phyloP scores from a whole-genome alignment of 1,140 invertebrate genomes.

The Saccostrea cuccullata region DNA sequence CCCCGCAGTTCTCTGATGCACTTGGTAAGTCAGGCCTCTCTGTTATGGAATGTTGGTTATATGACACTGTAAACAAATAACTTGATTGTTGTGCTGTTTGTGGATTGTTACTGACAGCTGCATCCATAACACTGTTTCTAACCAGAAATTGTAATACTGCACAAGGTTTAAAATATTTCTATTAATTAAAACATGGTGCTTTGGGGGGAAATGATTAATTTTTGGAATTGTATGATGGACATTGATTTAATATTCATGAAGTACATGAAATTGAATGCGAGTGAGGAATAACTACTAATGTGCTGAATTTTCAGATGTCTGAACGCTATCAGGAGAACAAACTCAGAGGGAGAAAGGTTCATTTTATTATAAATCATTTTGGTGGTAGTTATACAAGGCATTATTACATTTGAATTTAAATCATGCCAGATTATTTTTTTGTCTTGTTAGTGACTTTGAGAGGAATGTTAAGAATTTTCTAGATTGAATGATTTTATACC shows the following conservation, averaged over 20 bases:
- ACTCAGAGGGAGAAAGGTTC: constrained; percentile 34
- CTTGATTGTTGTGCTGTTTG: neutral
- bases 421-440: neutral
- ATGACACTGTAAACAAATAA: neutral
- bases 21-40: constrained; percentile 84
- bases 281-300: constrained; percentile 9
- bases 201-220: neutral
- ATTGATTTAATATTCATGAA: neutral
- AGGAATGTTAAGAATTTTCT: neutral
- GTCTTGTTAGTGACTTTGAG: neutral
- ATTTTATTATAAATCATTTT: neutral
- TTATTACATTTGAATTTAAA: neutral
- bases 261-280: neutral
- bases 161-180: no score
- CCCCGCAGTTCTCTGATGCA: constrained; percentile 98
- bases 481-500: neutral
- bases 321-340: constrained; percentile 25
- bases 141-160: neutral
- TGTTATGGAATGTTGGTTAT: neutral
- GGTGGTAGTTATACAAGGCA: neutral
- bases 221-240: neutral
- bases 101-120: neutral
- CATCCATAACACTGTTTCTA: neutral
- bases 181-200: neutral
- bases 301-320: constrained; percentile 36